Evolutionary conservation across 2,113 vertebrate species (phyloP).

Genomic region (Zootoca vivipara): DNA sequence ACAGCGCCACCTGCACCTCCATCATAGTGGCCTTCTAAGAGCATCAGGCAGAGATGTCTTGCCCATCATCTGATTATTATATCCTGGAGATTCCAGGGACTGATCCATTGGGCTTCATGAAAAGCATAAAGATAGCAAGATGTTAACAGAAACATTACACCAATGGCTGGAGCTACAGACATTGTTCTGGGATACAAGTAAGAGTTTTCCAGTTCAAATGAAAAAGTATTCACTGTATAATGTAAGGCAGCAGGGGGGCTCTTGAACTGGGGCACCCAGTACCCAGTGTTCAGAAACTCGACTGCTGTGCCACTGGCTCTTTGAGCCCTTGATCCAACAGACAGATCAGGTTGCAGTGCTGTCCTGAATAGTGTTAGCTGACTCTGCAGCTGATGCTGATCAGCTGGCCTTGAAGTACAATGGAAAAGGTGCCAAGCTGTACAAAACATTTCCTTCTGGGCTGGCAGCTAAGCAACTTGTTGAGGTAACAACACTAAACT

Average conservation of each 20-base stretch:
- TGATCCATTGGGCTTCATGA: not conserved
- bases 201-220: not conserved
- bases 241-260: no score
- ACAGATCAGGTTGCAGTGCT: not conserved
- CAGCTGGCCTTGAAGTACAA: not conserved
- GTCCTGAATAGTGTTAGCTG: not conserved
- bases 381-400: not conserved
- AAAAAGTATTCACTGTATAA: no score
- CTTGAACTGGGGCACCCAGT: no score
- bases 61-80: not conserved
- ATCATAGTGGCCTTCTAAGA: no score
- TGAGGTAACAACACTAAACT: not conserved
- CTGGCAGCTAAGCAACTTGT: no score
- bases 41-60: not conserved
- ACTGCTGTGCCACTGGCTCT: no score
- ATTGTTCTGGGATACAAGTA: not conserved
- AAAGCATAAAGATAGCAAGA: not conserved
- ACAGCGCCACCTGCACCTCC: no score
- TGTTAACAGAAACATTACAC: not conserved
- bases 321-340: no score
- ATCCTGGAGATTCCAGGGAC: not conserved
- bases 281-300: no score
- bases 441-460: not conserved
- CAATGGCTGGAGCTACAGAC: not conserved
- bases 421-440: not conserved